Conservation (phyloP, 2,888 invertebrate genomes). For the Macrophya alboannulata region DNA sequence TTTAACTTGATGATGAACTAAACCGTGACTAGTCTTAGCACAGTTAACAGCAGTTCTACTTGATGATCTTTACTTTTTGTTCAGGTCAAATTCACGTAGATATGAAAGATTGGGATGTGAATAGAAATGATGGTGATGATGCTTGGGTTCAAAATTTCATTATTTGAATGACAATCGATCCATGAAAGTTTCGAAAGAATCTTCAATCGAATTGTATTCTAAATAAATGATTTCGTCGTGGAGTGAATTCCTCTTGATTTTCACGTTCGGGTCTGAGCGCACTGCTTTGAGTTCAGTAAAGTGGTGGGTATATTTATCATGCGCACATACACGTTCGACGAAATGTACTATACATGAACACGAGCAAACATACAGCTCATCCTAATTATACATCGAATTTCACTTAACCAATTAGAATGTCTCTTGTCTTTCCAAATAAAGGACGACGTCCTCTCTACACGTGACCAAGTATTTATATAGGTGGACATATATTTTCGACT, state of each 20-base stretch:
- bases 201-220: neutral
- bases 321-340: neutral
- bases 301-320: neutral
- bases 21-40: neutral
- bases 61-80: neutral
- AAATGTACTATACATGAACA: neutral
- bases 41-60: neutral
- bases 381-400: slow-evolving; percentile 23
- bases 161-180: neutral
- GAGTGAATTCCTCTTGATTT: neutral
- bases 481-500: neutral
- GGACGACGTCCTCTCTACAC: neutral
- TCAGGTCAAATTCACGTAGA: neutral
- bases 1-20: neutral
- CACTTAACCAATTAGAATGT: slow-evolving; percentile 28
- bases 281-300: neutral
- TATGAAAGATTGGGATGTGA: neutral
- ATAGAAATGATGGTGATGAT: neutral
- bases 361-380: neutral
- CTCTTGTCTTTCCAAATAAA: slow-evolving; percentile 11
- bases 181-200: neutral
- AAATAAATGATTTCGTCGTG: neutral
- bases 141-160: neutral
- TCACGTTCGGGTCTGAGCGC: neutral
- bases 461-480: neutral